A percentile compares a stretch with the other conserved stretches of the same genome.
phyloP scores from a whole-genome alignment of 2,888 invertebrate species.

The Lycocerus yunnanus region DNA sequence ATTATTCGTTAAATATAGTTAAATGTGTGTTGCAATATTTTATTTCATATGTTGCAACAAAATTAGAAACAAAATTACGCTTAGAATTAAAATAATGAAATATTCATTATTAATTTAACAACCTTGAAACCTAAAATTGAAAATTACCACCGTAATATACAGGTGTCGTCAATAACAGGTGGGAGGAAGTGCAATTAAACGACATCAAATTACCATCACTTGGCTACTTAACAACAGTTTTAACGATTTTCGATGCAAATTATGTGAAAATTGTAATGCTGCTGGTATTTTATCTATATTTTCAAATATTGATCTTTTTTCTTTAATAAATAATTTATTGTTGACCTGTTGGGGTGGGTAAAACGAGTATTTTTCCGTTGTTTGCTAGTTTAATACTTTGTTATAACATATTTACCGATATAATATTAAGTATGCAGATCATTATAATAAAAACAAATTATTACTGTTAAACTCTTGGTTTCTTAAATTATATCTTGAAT shows the following conservation, averaged over 20 bases:
- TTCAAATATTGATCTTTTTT: neutral
- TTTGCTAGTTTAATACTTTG: neutral
- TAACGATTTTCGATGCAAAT: neutral
- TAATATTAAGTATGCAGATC: too few relatives aligned
- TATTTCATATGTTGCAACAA: neutral
- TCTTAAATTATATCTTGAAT: too few relatives aligned
- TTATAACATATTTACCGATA: too few relatives aligned
- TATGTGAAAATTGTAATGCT: neutral
- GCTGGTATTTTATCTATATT: neutral
- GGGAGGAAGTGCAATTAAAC: slow-evolving; percentile 23
- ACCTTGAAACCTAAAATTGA: neutral
- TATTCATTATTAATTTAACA: neutral
- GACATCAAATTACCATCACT: slow-evolving; percentile 4
- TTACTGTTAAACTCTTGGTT: too few relatives aligned
- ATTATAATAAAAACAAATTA: too few relatives aligned
- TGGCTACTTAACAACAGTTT: neutral
- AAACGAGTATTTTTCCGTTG: neutral
- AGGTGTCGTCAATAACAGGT: slow-evolving; percentile 21
- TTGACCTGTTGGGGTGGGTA: neutral
- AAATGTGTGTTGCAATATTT: neutral
- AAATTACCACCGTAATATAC: neutral
- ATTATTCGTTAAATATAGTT: neutral
- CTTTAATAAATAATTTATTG: neutral
- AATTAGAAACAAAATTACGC: neutral
- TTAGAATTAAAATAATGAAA: neutral